Percentiles rank a stretch among this genome's conserved stretches.
Evolutionary conservation across 2,888 invertebrate species (phyloP).

Genomic region (Lycophotia porphyrea): DNA sequence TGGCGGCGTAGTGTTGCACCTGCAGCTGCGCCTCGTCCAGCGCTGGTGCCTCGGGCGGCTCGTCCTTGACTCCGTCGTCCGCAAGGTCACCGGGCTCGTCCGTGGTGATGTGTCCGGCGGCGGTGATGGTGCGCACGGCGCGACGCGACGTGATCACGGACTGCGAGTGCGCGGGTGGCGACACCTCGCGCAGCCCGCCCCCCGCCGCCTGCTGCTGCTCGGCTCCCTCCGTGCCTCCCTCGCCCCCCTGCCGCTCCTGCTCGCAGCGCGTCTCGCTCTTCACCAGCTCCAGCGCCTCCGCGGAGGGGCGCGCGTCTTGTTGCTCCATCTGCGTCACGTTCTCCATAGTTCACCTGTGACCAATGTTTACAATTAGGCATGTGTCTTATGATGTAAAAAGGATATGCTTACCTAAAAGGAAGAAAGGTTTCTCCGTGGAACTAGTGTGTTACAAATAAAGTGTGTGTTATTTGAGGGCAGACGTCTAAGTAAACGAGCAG

Average conservation of each 20-base stretch:
- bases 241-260: slow-evolving; percentile 58
- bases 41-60: slow-evolving; percentile 78
- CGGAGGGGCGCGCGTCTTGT: slow-evolving; percentile 69
- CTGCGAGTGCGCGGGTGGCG: slow-evolving; percentile 79
- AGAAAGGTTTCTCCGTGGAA: slow-evolving; percentile 52
- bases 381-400: slow-evolving; percentile 25
- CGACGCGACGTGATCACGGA: slow-evolving; percentile 91
- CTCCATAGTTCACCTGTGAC: slow-evolving; percentile 74
- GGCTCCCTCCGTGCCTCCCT: slow-evolving; percentile 10
- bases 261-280: slow-evolving; percentile 81
- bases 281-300: slow-evolving; percentile 85
- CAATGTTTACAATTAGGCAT: slow-evolving; percentile 26
- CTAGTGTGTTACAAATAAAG: slow-evolving; percentile 51
- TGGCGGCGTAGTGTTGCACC: slow-evolving; percentile 75
- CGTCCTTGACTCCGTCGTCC: slow-evolving; percentile 85
- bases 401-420: slow-evolving; percentile 48
- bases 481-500: slow-evolving; percentile 63
- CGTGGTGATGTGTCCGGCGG: slow-evolving; percentile 90
- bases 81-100: slow-evolving; percentile 70
- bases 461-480: slow-evolving; percentile 63
- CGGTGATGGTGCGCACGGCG: slow-evolving; percentile 90
- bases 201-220: slow-evolving; percentile 39
- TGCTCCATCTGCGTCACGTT: slow-evolving; percentile 75
- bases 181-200: slow-evolving; percentile 42
- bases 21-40: slow-evolving; percentile 74